Evolutionary conservation across 2,113 vertebrate species (phyloP), one percentile per base, ranked within the genome.

Genomic region (Lethenteron camtschaticum): DNA sequence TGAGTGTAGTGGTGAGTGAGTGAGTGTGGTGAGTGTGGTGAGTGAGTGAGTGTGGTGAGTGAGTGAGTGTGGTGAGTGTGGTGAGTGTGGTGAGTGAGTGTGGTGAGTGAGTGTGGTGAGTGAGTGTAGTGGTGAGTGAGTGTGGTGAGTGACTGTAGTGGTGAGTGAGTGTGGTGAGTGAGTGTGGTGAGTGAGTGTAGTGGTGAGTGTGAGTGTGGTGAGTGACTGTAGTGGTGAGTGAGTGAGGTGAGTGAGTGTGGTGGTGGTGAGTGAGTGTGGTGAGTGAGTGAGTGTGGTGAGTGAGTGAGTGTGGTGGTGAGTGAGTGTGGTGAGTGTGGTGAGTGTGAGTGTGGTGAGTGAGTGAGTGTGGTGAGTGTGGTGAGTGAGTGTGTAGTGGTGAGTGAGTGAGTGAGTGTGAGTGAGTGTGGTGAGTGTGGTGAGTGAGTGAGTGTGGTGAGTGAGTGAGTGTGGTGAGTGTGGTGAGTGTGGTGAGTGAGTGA

Each of bases 361-460:
- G 60, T 16, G 60, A 66, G 10, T 66, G 60, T 66, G 20, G 2
- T 20, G 20, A 20, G 20, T 20, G 20, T 20, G 20, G 20, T 20
- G 20, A n/a, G 20, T 20, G 20, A 20, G 20, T 20, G 20, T 20
- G 20, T 20, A 20, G 20, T 20, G 20, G 3, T 20, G 20, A 20
- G 60, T 66, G 8, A 9, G 60, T 8, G 10, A 20, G 13, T 13
- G n/a, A 2, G 16, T 14, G 16, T 18, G 16, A 18, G 60, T 20
- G 20, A 66, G n/a, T 14, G 14, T 66, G n/a, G 60, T 20, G n/a
- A 18, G 16, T 18, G 16, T 18, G 16, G 16, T 18, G 16, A 18
- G 59, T 14, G 59, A 63, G 59, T 14, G 59, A 63, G 59, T 63
- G 59, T 63, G 59, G 59, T 63, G 59, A 63, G 59, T 14, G 59